These are phyloP conservation scores for Neodiprion fabricii DNA, from an alignment of 1,140 invertebrate genomes.

Conservation along the genomic window DNA sequence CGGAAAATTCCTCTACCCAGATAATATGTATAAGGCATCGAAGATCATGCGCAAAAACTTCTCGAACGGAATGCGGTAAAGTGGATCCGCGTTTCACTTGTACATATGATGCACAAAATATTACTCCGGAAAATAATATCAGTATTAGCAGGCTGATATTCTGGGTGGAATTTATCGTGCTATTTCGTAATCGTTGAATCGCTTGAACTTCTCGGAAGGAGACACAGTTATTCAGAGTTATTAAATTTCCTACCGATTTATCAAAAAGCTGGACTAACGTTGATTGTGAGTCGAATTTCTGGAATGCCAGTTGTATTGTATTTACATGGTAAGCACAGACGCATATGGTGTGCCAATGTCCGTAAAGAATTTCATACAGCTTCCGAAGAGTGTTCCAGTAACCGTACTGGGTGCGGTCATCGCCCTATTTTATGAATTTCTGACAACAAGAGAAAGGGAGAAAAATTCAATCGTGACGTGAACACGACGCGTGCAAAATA, in stretches of 20 bases:
- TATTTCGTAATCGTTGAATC: neutral
- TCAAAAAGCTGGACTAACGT: neutral
- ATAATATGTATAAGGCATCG: no score
- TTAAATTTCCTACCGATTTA: neutral
- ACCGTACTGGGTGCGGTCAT: neutral
- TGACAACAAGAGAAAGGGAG: neutral
- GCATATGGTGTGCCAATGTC: neutral
- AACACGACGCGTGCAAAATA: no score
- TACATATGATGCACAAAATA: neutral
- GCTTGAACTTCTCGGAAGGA: neutral
- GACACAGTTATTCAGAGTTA: neutral
- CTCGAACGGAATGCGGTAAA: neutral
- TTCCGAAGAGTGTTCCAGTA: neutral
- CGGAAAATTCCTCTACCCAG: no score
- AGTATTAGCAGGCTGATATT: neutral
- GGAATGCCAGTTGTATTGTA: neutral
- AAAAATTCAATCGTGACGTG: no score
- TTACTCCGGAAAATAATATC: neutral
- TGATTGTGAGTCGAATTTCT: neutral
- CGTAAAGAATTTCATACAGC: slow-evolving; percentile 2
- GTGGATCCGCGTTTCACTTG: neutral
- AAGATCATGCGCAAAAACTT: neutral
- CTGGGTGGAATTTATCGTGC: neutral
- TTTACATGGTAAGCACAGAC: neutral
- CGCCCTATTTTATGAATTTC: neutral